Percentiles rank a stretch among this genome's conserved stretches.
Conservation (phyloP, 1,140 invertebrate genomes). For the Cotesia chilonis region DNA sequence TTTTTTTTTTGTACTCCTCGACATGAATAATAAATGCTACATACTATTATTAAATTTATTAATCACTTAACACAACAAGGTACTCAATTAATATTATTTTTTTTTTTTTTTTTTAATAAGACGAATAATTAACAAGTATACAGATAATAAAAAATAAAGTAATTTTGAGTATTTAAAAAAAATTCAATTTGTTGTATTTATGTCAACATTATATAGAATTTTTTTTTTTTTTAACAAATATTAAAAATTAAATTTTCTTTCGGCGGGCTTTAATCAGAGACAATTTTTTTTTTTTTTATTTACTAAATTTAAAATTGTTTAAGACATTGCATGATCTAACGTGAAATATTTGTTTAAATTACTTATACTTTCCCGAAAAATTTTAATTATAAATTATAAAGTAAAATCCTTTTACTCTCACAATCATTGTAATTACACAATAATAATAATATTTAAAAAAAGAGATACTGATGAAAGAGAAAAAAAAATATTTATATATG, state of each 20-base stretch:
- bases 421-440: background rate
- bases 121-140: background rate
- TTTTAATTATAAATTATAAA: too few species aligned
- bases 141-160: too few species aligned
- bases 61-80: background rate
- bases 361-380: too few species aligned
- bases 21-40: slow-evolving; percentile 26
- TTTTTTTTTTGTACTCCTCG: slow-evolving; percentile 21
- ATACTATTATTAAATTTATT: background rate
- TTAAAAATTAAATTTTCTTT: slow-evolving; percentile 14
- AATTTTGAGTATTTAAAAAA: background rate
- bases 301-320: too few species aligned
- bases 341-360: too few species aligned
- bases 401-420: too few species aligned
- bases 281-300: background rate
- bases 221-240: slow-evolving; percentile 41
- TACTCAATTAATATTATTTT: background rate
- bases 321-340: too few species aligned
- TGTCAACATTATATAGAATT: slow-evolving; percentile 39
- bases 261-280: background rate
- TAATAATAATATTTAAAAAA: background rate
- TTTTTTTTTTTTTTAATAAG: background rate
- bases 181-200: slow-evolving; percentile 24
- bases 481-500: slow-evolving; percentile 6
- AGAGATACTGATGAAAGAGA: background rate